Conservation (phyloP, 2,888 invertebrate species). For the Theretra japonica region DNA sequence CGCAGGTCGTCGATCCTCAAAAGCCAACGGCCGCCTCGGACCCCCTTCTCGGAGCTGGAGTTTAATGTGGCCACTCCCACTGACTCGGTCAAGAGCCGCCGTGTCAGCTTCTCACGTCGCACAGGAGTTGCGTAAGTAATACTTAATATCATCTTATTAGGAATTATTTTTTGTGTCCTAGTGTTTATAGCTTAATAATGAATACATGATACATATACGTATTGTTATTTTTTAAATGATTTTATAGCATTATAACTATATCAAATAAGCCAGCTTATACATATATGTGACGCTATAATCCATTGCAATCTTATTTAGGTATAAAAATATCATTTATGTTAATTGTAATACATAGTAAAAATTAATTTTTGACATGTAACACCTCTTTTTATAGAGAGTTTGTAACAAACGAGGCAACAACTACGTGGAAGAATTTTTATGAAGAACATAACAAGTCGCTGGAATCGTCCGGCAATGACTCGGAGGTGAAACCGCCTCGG, state of each 20-base stretch:
- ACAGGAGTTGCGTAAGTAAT: constrained; percentile 75
- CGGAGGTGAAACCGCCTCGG: constrained; percentile 51
- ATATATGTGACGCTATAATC: no score
- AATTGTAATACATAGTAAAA: no score
- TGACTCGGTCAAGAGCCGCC: constrained; percentile 70
- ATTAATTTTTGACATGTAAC: neutral
- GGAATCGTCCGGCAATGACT: constrained; percentile 72
- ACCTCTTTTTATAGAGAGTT: constrained; percentile 63
- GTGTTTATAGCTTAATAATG: no score
- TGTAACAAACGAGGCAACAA: constrained; percentile 74
- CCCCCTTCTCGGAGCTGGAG: constrained; percentile 77
- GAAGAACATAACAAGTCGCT: constrained; percentile 76
- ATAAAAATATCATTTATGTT: no score
- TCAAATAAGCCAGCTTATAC: no score
- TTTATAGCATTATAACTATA: no score
- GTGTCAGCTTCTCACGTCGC: constrained; percentile 74
- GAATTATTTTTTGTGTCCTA: no score
- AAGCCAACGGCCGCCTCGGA: constrained; percentile 70
- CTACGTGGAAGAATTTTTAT: constrained; percentile 78
- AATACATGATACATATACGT: no score
- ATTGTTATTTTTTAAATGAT: no score
- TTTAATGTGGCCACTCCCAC: constrained; percentile 77
- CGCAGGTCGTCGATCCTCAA: constrained; percentile 77
- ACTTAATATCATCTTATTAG: neutral
- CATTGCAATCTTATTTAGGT: no score